These are phyloP conservation scores for Lepus oiostolus DNA, from an alignment of 2,797 vertebrate species.

Conservation along the genomic window DNA sequence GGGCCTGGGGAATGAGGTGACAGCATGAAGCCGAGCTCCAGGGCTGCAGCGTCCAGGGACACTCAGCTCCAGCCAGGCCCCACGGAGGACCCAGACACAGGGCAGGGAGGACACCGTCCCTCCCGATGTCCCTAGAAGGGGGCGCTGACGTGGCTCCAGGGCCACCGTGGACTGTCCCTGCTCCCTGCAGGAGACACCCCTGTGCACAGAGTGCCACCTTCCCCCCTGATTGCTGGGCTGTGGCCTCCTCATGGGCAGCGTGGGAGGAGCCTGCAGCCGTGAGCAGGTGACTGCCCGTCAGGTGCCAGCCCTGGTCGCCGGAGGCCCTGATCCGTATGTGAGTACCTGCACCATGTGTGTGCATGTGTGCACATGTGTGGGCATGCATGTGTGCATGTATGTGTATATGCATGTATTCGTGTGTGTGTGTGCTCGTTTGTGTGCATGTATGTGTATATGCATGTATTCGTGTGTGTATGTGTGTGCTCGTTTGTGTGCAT, in stretches of 20 bases:
- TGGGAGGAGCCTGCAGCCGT: background rate
- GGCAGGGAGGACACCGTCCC: background rate
- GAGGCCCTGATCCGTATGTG: accelerated
- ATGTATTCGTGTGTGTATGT: too few species aligned
- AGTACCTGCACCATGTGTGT: accelerated
- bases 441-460: too few species aligned
- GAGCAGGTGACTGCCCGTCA: accelerated
- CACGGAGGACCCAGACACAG: accelerated
- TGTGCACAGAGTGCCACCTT: too few species aligned
- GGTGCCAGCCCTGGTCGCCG: accelerated
- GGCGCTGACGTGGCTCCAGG: background rate
- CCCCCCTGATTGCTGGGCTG: background rate
- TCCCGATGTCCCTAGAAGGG: background rate
- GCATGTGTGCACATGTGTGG: too few species aligned
- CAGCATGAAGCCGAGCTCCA: accelerated
- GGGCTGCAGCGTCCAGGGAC: accelerated
- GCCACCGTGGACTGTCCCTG: background rate
- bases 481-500: too few species aligned
- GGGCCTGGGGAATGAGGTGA: accelerated
- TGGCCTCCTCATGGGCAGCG: background rate
- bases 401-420: too few species aligned
- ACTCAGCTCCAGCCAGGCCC: accelerated
- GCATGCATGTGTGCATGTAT: too few species aligned
- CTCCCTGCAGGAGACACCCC: background rate
- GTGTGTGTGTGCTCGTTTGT: too few species aligned